A percentile compares a stretch with the other conserved stretches of the same genome.
Conservation (phyloP, 2,113 vertebrate species). For the Vicugna pacos region DNA sequence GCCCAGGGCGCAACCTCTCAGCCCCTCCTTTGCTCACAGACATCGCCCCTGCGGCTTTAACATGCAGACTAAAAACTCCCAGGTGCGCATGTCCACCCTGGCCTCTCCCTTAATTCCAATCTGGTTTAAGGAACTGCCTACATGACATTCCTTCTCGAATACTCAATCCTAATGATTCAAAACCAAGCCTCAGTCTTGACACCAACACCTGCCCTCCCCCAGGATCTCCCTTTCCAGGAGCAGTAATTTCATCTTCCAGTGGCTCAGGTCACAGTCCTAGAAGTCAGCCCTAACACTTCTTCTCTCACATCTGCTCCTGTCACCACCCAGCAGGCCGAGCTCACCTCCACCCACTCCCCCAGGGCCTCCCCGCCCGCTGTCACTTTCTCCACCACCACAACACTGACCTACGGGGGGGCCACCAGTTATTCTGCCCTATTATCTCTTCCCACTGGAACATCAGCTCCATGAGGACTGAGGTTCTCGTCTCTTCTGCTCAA, state of each 20-base stretch:
- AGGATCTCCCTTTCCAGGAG: background rate
- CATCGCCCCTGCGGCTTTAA: no score
- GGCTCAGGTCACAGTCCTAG: background rate
- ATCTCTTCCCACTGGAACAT: background rate
- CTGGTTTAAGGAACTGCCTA: background rate
- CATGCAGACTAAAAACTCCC: background rate
- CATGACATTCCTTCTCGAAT: background rate
- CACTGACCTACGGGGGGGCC: fast-evolving
- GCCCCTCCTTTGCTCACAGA: background rate
- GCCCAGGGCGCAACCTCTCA: background rate
- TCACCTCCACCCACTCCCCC: no score
- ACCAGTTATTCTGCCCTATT: background rate
- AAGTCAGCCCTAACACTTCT: background rate
- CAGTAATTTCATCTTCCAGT: background rate
- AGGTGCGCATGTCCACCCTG: no score
- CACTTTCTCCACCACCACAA: background rate
- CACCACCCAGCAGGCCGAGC: no score
- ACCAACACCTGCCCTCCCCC: background rate
- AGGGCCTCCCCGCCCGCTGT: background rate
- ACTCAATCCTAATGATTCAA: background rate
- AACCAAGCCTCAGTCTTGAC: background rate
- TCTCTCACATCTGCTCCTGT: background rate
- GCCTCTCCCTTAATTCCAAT: background rate
- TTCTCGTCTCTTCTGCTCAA: background rate
- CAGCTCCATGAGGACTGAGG: background rate